These are phyloP conservation scores for Catocala sponsa DNA, from an alignment of 2,888 invertebrate species.

Conservation along the genomic window DNA sequence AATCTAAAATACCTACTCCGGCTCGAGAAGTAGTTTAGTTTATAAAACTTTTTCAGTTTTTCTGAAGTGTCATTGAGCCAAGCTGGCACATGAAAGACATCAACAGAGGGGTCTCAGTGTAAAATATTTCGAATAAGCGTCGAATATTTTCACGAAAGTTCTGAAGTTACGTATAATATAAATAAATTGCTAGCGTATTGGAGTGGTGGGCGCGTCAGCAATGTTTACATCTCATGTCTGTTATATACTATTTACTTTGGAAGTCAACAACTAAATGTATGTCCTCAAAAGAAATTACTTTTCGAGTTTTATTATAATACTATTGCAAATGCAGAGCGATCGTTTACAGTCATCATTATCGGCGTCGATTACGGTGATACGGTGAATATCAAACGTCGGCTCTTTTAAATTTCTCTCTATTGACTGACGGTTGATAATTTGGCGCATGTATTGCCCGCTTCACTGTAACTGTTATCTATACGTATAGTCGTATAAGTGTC, in stretches of 20 bases:
- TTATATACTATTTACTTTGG: constrained; percentile 3
- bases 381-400: constrained; percentile 54
- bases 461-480: too few species aligned
- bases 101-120: constrained; percentile 46
- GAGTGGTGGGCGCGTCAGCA: constrained; percentile 19
- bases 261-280: background rate
- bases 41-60: constrained; percentile 61
- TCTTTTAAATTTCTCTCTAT: background rate
- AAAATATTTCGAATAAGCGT: constrained; percentile 53
- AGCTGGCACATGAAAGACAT: constrained; percentile 58
- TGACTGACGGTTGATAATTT: constrained; percentile 38
- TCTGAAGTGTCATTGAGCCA: constrained; percentile 61
- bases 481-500: too few species aligned
- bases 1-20: constrained; percentile 51
- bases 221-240: constrained; percentile 17
- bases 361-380: constrained; percentile 53
- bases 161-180: constrained; percentile 40
- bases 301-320: background rate
- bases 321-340: constrained; percentile 38
- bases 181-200: constrained; percentile 40
- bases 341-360: constrained; percentile 58
- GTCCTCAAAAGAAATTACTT: background rate
- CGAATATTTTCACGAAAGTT: constrained; percentile 45
- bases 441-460: constrained; percentile 27
- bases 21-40: constrained; percentile 49